A percentile compares a stretch with the other conserved stretches of the same genome.
phyloP scores from a whole-genome alignment of 2,888 invertebrate genomes.

The Nephrotoma guestfalica region DNA sequence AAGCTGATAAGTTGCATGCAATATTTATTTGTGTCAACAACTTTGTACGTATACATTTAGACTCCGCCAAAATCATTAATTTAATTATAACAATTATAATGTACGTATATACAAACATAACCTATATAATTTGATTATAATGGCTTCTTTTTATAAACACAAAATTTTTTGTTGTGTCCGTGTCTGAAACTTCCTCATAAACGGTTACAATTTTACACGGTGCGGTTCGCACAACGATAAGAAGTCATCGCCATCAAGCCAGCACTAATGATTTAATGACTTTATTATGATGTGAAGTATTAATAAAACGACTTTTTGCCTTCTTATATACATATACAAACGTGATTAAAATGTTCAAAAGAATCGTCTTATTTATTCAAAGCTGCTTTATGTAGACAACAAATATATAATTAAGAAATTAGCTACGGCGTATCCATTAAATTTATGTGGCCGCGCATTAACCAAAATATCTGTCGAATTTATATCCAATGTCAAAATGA shows the following conservation, averaged over 20 bases:
- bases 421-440: background rate
- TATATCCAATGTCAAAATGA: background rate
- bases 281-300: background rate
- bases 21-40: background rate
- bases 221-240: background rate
- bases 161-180: background rate
- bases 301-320: background rate
- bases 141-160: background rate
- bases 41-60: background rate
- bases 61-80: background rate
- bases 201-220: background rate
- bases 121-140: background rate
- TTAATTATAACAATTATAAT: background rate
- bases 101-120: background rate
- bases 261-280: background rate
- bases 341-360: background rate
- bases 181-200: background rate
- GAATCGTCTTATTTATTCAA: background rate
- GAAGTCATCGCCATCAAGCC: background rate
- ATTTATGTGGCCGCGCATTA: background rate
- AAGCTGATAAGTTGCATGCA: background rate
- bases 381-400: background rate
- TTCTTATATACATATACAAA: background rate
- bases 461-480: background rate
- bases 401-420: background rate